A percentile compares a stretch with the other conserved stretches of the same genome.
Evolutionary conservation across 2,797 vertebrate genomes (phyloP).

Genomic region (Coccyzus lansbergi): DNA sequence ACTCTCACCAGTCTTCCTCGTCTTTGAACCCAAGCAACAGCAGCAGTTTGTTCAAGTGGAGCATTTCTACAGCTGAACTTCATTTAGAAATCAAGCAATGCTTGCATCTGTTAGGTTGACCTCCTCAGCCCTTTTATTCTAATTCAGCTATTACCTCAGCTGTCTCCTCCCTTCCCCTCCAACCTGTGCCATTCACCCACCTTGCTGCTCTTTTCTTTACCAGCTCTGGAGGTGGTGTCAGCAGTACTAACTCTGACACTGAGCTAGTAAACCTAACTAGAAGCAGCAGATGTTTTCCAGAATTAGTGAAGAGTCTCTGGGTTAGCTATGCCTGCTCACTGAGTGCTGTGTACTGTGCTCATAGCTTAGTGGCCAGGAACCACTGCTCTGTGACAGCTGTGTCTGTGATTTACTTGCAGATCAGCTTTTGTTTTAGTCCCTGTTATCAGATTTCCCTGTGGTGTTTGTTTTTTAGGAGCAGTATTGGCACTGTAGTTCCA

Average conservation of each 20-base stretch:
- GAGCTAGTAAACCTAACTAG: background rate
- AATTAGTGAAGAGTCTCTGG: background rate
- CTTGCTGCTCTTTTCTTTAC: background rate
- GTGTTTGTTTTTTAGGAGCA: background rate
- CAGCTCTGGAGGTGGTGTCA: background rate
- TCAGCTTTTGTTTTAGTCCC: conserved; percentile 7
- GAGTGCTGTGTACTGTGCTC: background rate
- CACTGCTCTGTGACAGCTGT: background rate
- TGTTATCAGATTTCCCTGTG: background rate
- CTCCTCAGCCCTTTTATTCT: background rate
- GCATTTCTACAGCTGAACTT: background rate
- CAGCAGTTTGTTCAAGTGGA: background rate
- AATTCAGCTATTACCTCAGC: background rate
- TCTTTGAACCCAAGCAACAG: background rate
- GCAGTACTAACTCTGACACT: background rate
- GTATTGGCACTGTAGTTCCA: background rate
- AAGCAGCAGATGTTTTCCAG: background rate
- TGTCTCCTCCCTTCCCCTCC: background rate
- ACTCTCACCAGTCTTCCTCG: background rate
- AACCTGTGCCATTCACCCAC: background rate
- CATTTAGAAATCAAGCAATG: background rate
- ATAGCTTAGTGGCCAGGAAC: background rate
- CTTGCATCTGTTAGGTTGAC: background rate
- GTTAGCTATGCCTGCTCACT: background rate
- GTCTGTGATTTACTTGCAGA: background rate